Percentiles rank a stretch among this genome's conserved stretches.
Conservation (phyloP, 2,113 vertebrate species). For the Hippocampus zosterae region DNA sequence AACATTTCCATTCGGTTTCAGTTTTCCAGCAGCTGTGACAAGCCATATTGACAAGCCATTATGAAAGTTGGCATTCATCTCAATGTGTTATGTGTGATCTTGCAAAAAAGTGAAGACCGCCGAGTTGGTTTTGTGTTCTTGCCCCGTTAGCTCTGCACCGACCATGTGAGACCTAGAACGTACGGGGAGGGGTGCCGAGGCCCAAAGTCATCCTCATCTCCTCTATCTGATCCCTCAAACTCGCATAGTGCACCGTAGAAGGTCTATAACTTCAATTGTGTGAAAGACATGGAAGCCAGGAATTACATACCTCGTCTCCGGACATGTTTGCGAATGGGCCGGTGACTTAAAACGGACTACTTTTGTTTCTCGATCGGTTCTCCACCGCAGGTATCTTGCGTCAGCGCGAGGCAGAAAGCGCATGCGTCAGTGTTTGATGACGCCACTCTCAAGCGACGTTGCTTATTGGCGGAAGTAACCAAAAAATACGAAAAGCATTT, state of each 20-base stretch:
- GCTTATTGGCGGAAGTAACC: conserved; percentile 12
- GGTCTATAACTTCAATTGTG: accelerated
- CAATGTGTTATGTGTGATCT: accelerated
- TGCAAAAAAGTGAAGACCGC: neutral
- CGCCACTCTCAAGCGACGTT: conserved; percentile 36
- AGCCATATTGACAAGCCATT: accelerated
- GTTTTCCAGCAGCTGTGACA: neutral
- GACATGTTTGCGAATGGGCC: conserved; percentile 62
- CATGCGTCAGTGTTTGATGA: conserved; percentile 44
- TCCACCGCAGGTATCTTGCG: conserved; percentile 62
- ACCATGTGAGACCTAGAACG: conserved; percentile 60
- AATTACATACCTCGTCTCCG: conserved; percentile 71
- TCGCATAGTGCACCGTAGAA: neutral
- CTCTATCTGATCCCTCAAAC: neutral
- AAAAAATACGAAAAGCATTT: neutral
- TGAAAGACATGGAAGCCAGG: accelerated
- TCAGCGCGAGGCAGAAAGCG: conserved; percentile 56
- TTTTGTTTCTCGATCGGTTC: conserved; percentile 12
- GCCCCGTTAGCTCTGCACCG: conserved; percentile 29
- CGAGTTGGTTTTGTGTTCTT: neutral
- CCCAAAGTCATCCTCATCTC: conserved; percentile 46
- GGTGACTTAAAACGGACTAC: conserved; percentile 6
- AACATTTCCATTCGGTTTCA: neutral
- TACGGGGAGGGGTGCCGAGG: conserved; percentile 40
- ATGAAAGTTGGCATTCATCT: accelerated